A percentile compares a stretch with the other conserved stretches of the same genome.
Conservation (phyloP, 2,888 invertebrate species). For the Endotricha flammealis region DNA sequence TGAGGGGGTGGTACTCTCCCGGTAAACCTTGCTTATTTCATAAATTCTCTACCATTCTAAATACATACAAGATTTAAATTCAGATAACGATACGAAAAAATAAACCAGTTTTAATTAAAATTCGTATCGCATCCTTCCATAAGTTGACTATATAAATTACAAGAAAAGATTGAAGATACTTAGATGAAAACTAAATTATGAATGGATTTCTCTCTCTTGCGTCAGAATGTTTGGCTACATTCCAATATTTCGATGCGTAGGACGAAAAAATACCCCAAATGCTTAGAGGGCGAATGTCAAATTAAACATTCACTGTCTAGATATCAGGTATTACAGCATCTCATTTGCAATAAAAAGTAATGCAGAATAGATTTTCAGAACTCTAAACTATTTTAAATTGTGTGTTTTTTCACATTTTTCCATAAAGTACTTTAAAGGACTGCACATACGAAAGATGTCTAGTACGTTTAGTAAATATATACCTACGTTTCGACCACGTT, state of each 20-base stretch:
- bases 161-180: constrained; percentile 2
- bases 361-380: constrained; percentile 4
- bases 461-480: no score
- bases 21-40: no score
- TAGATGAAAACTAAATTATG: constrained; percentile 39
- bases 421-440: no score
- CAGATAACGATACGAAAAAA: no score
- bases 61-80: no score
- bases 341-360: constrained; percentile 20
- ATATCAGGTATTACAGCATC: constrained; percentile 9
- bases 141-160: neutral
- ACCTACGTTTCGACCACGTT: no score
- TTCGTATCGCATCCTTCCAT: constrained; percentile 22
- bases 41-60: no score
- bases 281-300: constrained; percentile 43
- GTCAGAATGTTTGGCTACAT: constrained; percentile 42
- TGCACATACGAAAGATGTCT: no score
- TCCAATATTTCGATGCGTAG: constrained; percentile 45
- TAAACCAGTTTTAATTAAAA: no score
- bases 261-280: constrained; percentile 41
- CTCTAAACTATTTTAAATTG: neutral
- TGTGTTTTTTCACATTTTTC: neutral
- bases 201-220: constrained; percentile 44
- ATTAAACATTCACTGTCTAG: constrained; percentile 15
- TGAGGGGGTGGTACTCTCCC: no score